These are phyloP conservation scores for Neolamprologus modestus DNA, from an alignment of 2,113 vertebrate genomes.

Conservation along the genomic window DNA sequence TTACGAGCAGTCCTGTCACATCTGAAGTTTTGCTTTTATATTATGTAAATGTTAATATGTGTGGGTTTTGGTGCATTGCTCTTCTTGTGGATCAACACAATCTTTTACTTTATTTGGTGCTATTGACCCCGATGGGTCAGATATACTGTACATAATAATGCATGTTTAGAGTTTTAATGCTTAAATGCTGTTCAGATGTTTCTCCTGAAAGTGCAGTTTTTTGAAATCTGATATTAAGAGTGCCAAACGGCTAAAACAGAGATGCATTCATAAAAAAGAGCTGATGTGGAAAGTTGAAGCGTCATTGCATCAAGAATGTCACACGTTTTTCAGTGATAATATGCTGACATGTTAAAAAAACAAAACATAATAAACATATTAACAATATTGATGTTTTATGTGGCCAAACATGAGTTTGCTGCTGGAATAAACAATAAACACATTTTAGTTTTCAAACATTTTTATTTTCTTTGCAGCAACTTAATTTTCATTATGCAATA, in stretches of 20 bases:
- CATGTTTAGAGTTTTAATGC: not conserved
- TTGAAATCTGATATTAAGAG: not conserved
- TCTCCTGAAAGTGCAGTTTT: not conserved
- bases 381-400: not conserved
- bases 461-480: not conserved
- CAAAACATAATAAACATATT: accelerated
- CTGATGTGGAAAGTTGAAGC: not conserved
- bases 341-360: not conserved
- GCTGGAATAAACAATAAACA: not conserved
- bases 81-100: not conserved
- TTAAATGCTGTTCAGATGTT: not conserved
- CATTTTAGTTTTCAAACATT: not conserved
- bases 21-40: not conserved
- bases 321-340: not conserved
- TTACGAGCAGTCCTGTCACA: accelerated
- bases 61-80: not conserved
- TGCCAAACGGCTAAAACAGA: accelerated
- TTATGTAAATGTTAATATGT: not conserved
- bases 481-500: not conserved
- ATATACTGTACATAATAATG: not conserved
- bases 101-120: not conserved
- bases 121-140: not conserved
- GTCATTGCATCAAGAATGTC: not conserved
- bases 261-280: not conserved
- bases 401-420: not conserved